Conservation (phyloP, 2,113 vertebrate genomes). For the Camarhynchus parvulus region DNA sequence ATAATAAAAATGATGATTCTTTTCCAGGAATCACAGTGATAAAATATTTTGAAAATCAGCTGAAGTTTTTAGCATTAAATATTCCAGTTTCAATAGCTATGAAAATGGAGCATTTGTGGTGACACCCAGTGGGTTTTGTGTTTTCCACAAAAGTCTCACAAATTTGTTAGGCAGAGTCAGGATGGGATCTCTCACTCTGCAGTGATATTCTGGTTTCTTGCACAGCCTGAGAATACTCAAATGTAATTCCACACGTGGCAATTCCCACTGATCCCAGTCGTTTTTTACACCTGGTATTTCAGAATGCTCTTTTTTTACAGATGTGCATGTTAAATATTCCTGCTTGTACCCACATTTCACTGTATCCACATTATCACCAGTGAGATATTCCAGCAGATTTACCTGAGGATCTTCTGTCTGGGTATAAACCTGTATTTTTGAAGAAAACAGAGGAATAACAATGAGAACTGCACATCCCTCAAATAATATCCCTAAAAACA, state of each 20-base stretch:
- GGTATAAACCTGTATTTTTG: conserved; percentile 83
- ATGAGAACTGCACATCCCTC: background rate
- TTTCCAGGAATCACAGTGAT: background rate
- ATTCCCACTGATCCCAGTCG: background rate
- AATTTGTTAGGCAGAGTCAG: background rate
- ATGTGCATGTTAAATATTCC: background rate
- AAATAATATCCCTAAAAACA: background rate
- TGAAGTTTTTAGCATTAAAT: background rate
- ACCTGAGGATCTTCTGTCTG: conserved; percentile 89
- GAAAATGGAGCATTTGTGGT: background rate
- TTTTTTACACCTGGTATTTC: background rate
- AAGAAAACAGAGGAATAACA: background rate
- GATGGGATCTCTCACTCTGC: background rate
- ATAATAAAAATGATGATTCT: background rate
- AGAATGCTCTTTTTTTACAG: accelerated
- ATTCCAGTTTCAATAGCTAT: accelerated
- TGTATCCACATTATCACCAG: accelerated
- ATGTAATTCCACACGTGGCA: background rate
- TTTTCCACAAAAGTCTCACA: background rate
- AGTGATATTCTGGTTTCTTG: background rate
- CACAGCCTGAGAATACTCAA: background rate
- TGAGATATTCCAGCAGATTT: background rate
- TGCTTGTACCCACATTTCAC: background rate
- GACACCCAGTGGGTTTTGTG: background rate
- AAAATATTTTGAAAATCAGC: background rate